phyloP scores from a whole-genome alignment of 1,140 invertebrate species.

The Neuroterus valhalla region DNA sequence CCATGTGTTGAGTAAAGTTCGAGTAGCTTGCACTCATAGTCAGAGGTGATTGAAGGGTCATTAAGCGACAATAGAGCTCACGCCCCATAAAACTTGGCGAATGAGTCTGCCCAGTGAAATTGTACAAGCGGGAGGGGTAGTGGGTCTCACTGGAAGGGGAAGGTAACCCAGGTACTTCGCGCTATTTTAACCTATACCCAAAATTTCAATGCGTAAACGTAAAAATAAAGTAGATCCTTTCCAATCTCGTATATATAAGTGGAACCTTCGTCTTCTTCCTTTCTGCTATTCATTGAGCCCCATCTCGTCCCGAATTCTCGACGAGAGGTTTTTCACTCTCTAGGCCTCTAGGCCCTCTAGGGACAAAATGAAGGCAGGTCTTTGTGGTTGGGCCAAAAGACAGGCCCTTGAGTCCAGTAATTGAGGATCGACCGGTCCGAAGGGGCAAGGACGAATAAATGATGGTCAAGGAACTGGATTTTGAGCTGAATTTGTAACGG shows the following conservation, averaged over 20 bases:
- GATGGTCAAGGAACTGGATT: slow-evolving; percentile 21
- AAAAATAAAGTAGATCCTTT: background rate
- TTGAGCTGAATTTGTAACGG: slow-evolving; percentile 20
- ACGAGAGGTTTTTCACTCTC: slow-evolving; percentile 21
- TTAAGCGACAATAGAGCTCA: too few relatives aligned
- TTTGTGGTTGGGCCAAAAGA: slow-evolving; percentile 22
- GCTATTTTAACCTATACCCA: background rate
- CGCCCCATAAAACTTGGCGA: too few relatives aligned
- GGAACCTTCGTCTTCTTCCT: background rate
- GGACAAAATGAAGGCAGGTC: slow-evolving; percentile 14
- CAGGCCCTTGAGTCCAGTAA: slow-evolving; percentile 6
- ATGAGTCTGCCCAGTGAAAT: too few relatives aligned
- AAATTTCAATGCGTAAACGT: background rate
- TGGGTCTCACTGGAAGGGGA: too few relatives aligned
- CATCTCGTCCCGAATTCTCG: background rate
- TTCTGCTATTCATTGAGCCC: background rate
- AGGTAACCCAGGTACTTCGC: too few relatives aligned
- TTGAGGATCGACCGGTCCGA: background rate
- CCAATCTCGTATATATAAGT: background rate
- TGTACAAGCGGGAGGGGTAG: too few relatives aligned
- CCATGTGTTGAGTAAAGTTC: too few relatives aligned
- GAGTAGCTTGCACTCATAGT: too few relatives aligned
- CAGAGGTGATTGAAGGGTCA: too few relatives aligned
- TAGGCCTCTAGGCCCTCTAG: too few relatives aligned
- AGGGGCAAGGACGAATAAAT: slow-evolving; percentile 14